phyloP scores from a whole-genome alignment of 1,140 invertebrate genomes.

The Catajapyx aquilonaris region DNA sequence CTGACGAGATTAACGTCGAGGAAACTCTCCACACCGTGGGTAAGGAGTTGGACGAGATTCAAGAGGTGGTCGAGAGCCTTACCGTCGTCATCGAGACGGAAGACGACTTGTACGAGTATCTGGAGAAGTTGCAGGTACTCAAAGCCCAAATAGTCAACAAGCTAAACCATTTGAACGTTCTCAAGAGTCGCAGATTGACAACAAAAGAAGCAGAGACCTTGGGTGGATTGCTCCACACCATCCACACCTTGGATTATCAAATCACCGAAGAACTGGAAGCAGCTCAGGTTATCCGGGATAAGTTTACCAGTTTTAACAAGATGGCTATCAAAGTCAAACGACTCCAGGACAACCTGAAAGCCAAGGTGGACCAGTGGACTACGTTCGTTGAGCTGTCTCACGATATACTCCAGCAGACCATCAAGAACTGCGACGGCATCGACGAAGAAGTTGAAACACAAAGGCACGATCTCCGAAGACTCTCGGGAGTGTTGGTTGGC shows the following conservation, averaged over 20 bases:
- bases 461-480: conserved; percentile 10
- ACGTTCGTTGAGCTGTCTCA: conserved; percentile 13
- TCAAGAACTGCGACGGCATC: conserved; percentile 11
- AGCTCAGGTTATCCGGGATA: conserved; percentile 40
- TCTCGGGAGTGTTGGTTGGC: conserved; percentile 8
- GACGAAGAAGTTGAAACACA: conserved; percentile 11
- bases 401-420: conserved; percentile 12
- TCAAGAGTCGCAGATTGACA: conserved; percentile 22
- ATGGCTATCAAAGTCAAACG: conserved; percentile 12
- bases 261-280: conserved; percentile 51
- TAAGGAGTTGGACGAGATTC: conserved; percentile 44
- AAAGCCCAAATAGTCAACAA: conserved; percentile 46
- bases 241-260: conserved; percentile 40
- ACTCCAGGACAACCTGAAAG: conserved; percentile 11
- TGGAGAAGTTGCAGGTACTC: conserved; percentile 52
- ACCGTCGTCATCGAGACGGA: conserved; percentile 56
- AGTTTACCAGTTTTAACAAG: conserved; percentile 21
- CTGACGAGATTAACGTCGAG: conserved; percentile 41
- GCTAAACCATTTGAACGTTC: conserved; percentile 16
- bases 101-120: conserved; percentile 55
- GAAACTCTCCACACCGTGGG: conserved; percentile 49
- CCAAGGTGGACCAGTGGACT: conserved; percentile 12
- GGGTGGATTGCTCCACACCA: conserved; percentile 39
- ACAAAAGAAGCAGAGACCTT: conserved; percentile 49
- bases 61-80: conserved; percentile 37